Evolutionary conservation across 2,888 invertebrate genomes (phyloP).

Genomic region (Chloroclystis v-ata): DNA sequence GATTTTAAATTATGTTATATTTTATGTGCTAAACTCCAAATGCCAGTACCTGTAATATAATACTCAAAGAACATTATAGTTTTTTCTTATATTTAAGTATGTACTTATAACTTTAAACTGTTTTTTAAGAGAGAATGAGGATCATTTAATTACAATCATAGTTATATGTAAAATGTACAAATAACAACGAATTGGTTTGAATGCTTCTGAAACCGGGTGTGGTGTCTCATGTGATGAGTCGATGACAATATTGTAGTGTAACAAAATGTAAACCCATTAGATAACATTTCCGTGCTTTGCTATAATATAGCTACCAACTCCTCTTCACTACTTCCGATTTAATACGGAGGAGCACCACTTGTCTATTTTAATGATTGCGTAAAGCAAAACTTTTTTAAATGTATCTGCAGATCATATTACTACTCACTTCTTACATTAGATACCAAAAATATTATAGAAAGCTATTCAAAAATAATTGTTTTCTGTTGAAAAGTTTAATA

Average conservation of each 20-base stretch:
- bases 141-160: neutral
- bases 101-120: constrained; percentile 1
- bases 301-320: too few relatives aligned
- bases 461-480: constrained; percentile 28
- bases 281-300: neutral
- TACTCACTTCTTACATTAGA: neutral
- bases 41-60: constrained; percentile 72
- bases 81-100: neutral
- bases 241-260: too few relatives aligned
- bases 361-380: too few relatives aligned
- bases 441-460: too few relatives aligned
- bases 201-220: constrained; percentile 17
- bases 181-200: constrained; percentile 30
- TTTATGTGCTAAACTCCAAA: constrained; percentile 43
- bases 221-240: constrained; percentile 48
- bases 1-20: constrained; percentile 29
- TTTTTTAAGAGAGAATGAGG: constrained; percentile 6
- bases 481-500: constrained; percentile 40
- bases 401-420: neutral
- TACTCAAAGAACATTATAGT: constrained; percentile 50
- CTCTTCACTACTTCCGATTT: neutral
- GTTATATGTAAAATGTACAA: neutral
- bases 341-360: too few relatives aligned
- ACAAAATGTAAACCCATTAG: too few relatives aligned
- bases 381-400: too few relatives aligned